Evolutionary conservation across 1,140 invertebrate species (phyloP).

Genomic region (Scylla paramamosain): DNA sequence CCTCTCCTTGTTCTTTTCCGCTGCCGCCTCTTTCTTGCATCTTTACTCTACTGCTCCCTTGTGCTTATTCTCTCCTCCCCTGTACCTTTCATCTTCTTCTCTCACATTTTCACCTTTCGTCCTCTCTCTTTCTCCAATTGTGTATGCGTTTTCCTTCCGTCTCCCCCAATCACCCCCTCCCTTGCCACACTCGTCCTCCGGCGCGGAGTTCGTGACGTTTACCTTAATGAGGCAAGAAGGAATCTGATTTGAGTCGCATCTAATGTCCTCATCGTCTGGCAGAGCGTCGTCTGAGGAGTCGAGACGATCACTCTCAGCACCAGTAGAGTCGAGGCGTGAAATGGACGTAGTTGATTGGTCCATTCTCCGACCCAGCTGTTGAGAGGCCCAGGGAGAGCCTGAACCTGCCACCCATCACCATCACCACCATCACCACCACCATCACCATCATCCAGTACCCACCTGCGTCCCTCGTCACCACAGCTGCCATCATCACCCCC

Average conservation of each 20-base stretch:
- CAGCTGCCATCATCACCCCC: neutral
- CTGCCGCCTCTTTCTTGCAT: neutral
- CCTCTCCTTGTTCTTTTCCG: neutral
- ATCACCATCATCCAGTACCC: neutral
- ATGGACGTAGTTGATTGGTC: constrained; percentile 4
- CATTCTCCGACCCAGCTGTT: neutral
- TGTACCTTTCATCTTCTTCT: neutral
- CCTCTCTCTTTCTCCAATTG: neutral
- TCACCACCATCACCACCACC: neutral
- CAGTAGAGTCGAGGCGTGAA: neutral
- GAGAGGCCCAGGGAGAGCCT: neutral
- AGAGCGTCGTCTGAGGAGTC: neutral
- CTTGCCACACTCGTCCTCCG: neutral
- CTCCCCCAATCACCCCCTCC: neutral
- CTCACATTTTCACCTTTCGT: neutral
- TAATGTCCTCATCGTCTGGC: neutral
- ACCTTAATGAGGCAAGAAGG: neutral
- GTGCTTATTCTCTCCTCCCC: constrained; percentile 6
- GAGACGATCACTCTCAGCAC: neutral
- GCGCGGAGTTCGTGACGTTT: neutral
- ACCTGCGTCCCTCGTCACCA: neutral
- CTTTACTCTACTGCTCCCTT: neutral
- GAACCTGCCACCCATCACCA: neutral
- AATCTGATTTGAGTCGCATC: neutral
- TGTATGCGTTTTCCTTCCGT: neutral